A percentile compares a stretch with the other conserved stretches of the same genome.
Evolutionary conservation across 2,797 vertebrate species (phyloP).

Genomic region (Alcedo atthis): DNA sequence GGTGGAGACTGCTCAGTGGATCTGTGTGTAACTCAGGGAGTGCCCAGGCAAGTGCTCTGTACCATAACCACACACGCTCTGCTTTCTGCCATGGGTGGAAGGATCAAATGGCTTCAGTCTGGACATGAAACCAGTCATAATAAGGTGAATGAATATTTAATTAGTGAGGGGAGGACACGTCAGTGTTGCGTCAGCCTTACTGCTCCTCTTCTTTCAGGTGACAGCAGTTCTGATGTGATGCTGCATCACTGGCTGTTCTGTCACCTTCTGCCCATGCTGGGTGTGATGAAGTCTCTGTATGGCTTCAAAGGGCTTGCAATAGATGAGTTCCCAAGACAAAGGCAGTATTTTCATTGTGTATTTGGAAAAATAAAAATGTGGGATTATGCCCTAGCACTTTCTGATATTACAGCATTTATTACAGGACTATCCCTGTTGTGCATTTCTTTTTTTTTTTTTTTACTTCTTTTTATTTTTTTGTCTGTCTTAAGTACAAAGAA

Average conservation of each 20-base stretch:
- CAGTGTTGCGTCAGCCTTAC: background rate
- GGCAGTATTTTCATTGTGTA: background rate
- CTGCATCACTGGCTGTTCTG: background rate
- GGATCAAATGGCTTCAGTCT: background rate
- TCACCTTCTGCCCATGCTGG: rapidly evolving
- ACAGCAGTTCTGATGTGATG: background rate
- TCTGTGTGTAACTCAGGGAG: background rate
- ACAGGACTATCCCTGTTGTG: background rate
- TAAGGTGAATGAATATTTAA: background rate
- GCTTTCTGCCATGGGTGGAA: background rate
- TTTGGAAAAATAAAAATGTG: background rate
- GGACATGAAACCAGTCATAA: background rate
- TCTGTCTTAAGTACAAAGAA: background rate
- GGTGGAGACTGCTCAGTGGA: background rate
- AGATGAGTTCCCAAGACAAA: background rate
- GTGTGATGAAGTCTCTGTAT: background rate
- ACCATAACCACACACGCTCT: background rate
- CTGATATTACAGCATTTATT: background rate
- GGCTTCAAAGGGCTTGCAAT: background rate
- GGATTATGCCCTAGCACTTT: background rate
- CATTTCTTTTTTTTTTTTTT: background rate
- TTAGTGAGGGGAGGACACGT: background rate
- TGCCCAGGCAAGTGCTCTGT: background rate
- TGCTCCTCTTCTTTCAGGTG: background rate
- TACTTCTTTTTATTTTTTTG: background rate